phyloP scores from a whole-genome alignment of 2,113 vertebrate genomes.

The Mustelus asterias region DNA sequence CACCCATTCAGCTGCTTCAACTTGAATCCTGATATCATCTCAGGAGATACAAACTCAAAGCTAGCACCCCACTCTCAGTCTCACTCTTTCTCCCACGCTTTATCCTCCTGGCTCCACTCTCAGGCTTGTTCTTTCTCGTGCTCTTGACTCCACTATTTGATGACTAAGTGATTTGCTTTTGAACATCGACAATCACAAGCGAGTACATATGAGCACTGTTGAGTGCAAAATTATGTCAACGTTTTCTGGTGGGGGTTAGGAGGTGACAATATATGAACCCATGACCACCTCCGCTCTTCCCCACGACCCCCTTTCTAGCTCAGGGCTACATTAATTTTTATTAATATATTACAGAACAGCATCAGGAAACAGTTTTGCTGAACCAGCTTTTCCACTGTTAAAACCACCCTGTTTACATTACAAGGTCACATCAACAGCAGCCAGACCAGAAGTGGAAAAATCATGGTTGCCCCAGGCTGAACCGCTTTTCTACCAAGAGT shows the following conservation, averaged over 20 bases:
- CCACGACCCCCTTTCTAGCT: not conserved
- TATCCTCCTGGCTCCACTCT: too few species aligned
- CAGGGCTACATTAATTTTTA: not conserved
- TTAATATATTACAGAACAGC: not conserved
- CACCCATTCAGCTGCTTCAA: too few species aligned
- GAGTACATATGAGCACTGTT: too few species aligned
- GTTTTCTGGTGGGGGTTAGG: not conserved
- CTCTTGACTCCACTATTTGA: too few species aligned
- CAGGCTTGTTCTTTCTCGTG: too few species aligned
- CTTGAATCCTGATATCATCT: too few species aligned
- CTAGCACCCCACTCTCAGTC: too few species aligned
- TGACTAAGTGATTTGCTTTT: too few species aligned
- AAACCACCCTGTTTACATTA: constrained; percentile 23
- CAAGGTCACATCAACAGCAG: not conserved
- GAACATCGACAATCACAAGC: too few species aligned
- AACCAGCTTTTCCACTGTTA: not conserved
- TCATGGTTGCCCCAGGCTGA: not conserved
- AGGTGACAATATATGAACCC: not conserved
- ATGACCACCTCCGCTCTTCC: not conserved
- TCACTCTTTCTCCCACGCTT: too few species aligned
- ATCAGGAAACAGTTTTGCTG: not conserved
- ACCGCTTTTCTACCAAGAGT: not conserved
- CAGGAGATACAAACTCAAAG: too few species aligned
- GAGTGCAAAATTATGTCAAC: too few species aligned
- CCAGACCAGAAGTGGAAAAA: not conserved